Evolutionary conservation across 2,888 invertebrate genomes (phyloP).

Genomic region (Drosophila neutralis): DNA sequence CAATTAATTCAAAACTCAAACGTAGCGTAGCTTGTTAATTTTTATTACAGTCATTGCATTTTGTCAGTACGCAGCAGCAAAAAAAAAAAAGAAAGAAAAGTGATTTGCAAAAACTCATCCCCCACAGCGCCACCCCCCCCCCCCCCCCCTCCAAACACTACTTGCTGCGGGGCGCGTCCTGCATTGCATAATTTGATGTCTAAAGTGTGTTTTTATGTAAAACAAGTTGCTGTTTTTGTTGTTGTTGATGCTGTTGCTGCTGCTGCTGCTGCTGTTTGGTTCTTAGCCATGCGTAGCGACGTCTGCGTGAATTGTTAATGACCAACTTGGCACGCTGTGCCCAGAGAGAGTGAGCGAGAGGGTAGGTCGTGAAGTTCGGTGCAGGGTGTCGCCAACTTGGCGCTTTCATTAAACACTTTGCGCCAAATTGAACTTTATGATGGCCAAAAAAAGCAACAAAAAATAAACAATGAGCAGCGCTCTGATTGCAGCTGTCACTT

Average conservation of each 20-base stretch:
- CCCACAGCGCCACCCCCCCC: background rate
- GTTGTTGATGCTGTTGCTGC: conserved; percentile 16
- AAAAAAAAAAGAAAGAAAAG: background rate
- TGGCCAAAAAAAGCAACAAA: conserved; percentile 44
- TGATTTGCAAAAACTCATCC: conserved; percentile 1
- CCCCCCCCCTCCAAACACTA: background rate
- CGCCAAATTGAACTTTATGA: conserved; percentile 81
- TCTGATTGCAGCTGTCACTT: conserved; percentile 78
- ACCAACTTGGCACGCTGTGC: conserved; percentile 67
- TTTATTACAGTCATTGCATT: conserved; percentile 79
- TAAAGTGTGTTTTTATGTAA: conserved; percentile 77
- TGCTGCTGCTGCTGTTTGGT: conserved; percentile 33
- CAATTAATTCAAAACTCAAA: conserved; percentile 81
- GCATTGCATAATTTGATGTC: conserved; percentile 76
- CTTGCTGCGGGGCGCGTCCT: conserved; percentile 20
- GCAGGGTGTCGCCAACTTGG: conserved; percentile 50
- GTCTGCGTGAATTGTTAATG: conserved; percentile 74
- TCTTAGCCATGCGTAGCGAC: conserved; percentile 63
- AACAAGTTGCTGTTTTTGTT: conserved; percentile 63
- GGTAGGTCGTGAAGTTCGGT: background rate
- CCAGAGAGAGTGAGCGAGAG: background rate
- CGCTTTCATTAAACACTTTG: conserved; percentile 80
- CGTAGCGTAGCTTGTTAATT: conserved; percentile 81
- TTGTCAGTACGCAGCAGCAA: conserved; percentile 55
- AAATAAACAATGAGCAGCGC: background rate